phyloP scores from a whole-genome alignment of 2,888 invertebrate genomes.

The Gymnocheta viridis region DNA sequence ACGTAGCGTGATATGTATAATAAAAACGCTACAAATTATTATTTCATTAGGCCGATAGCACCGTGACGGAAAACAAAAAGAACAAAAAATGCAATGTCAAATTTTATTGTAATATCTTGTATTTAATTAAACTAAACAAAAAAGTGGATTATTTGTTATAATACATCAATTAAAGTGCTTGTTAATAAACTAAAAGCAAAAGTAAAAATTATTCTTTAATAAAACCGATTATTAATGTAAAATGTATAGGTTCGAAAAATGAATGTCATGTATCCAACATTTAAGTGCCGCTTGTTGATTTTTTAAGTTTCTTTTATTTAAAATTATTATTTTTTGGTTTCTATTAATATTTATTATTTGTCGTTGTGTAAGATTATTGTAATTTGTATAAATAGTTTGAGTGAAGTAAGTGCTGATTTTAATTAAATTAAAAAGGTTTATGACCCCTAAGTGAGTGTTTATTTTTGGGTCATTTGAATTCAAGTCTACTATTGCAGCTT shows the following conservation, averaged over 20 bases:
- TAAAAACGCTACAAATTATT: background rate
- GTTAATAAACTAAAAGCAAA: background rate
- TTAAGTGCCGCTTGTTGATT: constrained; percentile 37
- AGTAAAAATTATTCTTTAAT: background rate
- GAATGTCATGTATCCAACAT: background rate
- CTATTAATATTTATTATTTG: background rate
- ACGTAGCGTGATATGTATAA: background rate
- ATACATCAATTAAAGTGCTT: constrained; percentile 22
- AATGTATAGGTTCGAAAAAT: background rate
- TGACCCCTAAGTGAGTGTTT: constrained; percentile 29
- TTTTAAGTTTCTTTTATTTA: background rate
- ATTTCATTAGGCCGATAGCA: background rate
- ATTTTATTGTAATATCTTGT: constrained; percentile 47
- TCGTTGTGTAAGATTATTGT: constrained; percentile 33
- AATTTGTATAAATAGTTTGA: background rate
- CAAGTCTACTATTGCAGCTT: constrained; percentile 36
- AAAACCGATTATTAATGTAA: background rate
- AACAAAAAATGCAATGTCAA: constrained; percentile 61
- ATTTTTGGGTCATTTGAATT: constrained; percentile 58
- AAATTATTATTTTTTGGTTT: background rate
- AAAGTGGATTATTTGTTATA: background rate
- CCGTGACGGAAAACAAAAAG: constrained; percentile 1
- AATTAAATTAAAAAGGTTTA: constrained; percentile 50
- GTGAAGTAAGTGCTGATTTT: constrained; percentile 30
- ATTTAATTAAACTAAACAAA: constrained; percentile 44